Percentiles rank a stretch among this genome's conserved stretches.
Evolutionary conservation across 2,888 invertebrate genomes (phyloP).

Genomic region (Melinaea marsaeus): DNA sequence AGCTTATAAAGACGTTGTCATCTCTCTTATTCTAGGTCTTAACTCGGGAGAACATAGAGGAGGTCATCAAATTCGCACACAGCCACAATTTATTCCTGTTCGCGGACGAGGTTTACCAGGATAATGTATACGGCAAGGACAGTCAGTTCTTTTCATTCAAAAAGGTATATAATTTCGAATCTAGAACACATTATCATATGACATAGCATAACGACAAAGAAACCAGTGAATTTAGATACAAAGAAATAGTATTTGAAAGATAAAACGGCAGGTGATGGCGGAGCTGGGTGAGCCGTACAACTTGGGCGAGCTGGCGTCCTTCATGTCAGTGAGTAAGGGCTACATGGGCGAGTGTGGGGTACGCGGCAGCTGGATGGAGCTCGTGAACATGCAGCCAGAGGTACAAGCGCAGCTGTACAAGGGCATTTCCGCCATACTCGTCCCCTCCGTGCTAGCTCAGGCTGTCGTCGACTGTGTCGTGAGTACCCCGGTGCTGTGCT

Average conservation of each 20-base stretch:
- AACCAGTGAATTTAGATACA: too few species aligned
- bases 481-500: slow-evolving; percentile 32
- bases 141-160: slow-evolving; percentile 96
- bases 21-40: slow-evolving; percentile 79
- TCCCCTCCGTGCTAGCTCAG: slow-evolving; percentile 96
- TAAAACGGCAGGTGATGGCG: slow-evolving; percentile 78
- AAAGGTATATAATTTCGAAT: slow-evolving; percentile 73
- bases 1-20: too few species aligned
- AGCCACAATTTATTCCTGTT: slow-evolving; percentile 89
- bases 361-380: slow-evolving; percentile 96
- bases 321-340: slow-evolving; percentile 98
- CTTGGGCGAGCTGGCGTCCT: slow-evolving; percentile 93
- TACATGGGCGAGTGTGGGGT: slow-evolving; percentile 97
- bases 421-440: slow-evolving; percentile 92
- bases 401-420: slow-evolving; percentile 88
- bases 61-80: slow-evolving; percentile 94
- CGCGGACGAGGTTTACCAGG: slow-evolving; percentile 98
- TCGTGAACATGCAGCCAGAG: slow-evolving; percentile 89
- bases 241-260: too few species aligned
- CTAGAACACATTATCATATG: too few species aligned
- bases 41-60: slow-evolving; percentile 91
- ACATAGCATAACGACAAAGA: too few species aligned
- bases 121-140: slow-evolving; percentile 94
- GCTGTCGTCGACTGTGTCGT: slow-evolving; percentile 93
- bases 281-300: slow-evolving; percentile 95